A percentile compares a stretch with the other conserved stretches of the same genome.
Conservation (phyloP, 92 coral and sea anemone genomes). For the Muricea muricata region DNA sequence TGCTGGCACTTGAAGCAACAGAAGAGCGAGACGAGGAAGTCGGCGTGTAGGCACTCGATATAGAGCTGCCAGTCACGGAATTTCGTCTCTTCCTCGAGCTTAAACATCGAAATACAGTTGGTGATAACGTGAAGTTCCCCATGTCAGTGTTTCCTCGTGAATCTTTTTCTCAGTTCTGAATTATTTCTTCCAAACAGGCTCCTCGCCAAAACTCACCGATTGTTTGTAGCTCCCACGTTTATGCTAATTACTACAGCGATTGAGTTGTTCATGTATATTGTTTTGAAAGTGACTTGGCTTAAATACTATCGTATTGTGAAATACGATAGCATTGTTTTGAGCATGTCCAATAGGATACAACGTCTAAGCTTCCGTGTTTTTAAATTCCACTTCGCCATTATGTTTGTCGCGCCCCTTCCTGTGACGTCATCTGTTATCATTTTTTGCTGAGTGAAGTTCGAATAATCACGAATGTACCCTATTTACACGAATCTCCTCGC, state of each 20-base stretch:
- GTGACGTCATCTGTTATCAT: not conserved
- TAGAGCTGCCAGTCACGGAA: not conserved
- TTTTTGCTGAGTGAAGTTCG: not conserved
- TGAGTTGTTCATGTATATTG: not conserved
- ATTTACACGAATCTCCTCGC: not conserved
- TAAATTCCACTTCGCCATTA: not conserved
- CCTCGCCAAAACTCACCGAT: not conserved
- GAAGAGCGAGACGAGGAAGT: not conserved
- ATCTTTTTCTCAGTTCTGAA: not conserved
- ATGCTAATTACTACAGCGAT: not conserved
- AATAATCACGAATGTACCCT: not conserved
- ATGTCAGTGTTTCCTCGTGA: not conserved
- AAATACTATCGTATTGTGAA: not conserved
- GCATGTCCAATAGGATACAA: not conserved
- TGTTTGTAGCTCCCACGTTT: not conserved
- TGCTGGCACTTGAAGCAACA: not conserved
- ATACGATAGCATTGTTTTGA: not conserved
- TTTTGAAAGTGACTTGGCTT: conserved; percentile 3
- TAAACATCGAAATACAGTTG: conserved; percentile 13
- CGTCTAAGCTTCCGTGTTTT: conserved; percentile 5
- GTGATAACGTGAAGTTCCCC: conserved; percentile 30
- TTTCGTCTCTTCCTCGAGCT: not conserved
- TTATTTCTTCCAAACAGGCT: not conserved
- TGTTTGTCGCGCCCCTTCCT: not conserved
- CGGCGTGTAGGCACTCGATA: not conserved